Base-by-base conservation (phyloP, 2,888 invertebrate genomes). In the Ichneumoninae sp. region DNA sequence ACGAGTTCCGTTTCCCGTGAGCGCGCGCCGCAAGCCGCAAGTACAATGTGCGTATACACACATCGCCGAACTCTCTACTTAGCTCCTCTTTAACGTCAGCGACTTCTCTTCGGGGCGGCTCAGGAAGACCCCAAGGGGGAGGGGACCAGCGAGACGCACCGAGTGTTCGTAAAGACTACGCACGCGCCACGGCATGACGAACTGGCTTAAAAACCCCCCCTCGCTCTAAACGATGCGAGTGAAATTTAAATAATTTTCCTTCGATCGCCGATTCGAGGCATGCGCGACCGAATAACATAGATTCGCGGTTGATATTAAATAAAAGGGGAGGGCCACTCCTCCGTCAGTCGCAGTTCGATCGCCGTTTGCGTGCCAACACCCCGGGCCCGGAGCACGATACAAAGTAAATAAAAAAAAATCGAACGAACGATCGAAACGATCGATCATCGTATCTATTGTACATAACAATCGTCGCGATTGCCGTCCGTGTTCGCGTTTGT, bases 251-350 rank as follows among this genome's bases (percentile, higher is more conserved):
- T 92, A 91, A 92, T 92, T 93, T 93, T 91, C 93, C 90, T 91
- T 92, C 90, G 87, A 92, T 93, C 90, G 89, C 52, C 88, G 81
- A 93, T 93, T 93, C 93, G 86, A 84, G 88, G 89, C 93, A 93
- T 93, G 93, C 88, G 90, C 93, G 93, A 93, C 93, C 93, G 93
- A 92, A 93, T 93, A 93, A 93, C 93, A 93, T 93, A 93, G 92
- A 92, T 93, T 91, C 90, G 88, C 80, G 57, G 83, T 86, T 82
- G 83, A 91, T 93, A 93, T 93, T 93, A 93, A 93, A 93, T 93
- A 93, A 93, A 93, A 93, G 93, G 92, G 91, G 91, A 92, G 90
- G 91, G 93, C 93, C 93, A 92, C 93, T 93, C 92, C 93, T 92
- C 91, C 88, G 91, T 90, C 93, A 93, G 93, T 93, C 91, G 93